Base-by-base conservation (phyloP, 2,888 invertebrate genomes). In the Alloscopus bannaensis region DNA sequence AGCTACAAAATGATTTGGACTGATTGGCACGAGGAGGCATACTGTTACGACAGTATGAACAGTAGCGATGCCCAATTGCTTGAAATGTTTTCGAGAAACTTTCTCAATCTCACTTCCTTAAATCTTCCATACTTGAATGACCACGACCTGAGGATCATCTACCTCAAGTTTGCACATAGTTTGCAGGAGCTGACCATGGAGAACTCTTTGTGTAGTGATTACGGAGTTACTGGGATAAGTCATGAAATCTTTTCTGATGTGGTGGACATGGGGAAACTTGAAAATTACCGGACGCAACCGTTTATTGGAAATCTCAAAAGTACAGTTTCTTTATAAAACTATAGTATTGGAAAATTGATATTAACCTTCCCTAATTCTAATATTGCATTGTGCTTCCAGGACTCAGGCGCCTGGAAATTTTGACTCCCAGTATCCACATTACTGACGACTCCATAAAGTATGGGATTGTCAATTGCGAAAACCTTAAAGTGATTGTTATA, bases 1-100 rank as follows among this genome's bases (percentile, higher is more conserved):
- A 59, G 40, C 11, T 76, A 76, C 36, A 59, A 76, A 62, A 60
- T 76, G 68, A 68, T 68, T 29, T 76, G 76, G 76, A 76, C 76
- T 2, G 47, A 76, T 26, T 76, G 52, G 47, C 18, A 42, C 13
- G 68, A 76, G 45, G 76, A 76, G 24, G 22, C 60, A 13, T 69
- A 76, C 18, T 60, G 28, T 22, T 76, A 62, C 40, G 76, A 76
- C 20, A 29, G 62, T 28, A 16, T 68, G 3, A 68, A 76, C 22
- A 76, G 76, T 50, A 69, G 76, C 24, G 68, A 76, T 29, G 50
- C 62, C 6, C 76, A 76, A 26, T 24, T 76, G 22, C 50, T 76
- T 18, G 36, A 62, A 16, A 13, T 45, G 0, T 76, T 76, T 52
- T 76, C 76, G 20, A 69, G 36, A n/a, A 76, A 76, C 45, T 76